Evolutionary conservation across 1,140 invertebrate species (phyloP).

Genomic region (Oncopeltus fasciatus): DNA sequence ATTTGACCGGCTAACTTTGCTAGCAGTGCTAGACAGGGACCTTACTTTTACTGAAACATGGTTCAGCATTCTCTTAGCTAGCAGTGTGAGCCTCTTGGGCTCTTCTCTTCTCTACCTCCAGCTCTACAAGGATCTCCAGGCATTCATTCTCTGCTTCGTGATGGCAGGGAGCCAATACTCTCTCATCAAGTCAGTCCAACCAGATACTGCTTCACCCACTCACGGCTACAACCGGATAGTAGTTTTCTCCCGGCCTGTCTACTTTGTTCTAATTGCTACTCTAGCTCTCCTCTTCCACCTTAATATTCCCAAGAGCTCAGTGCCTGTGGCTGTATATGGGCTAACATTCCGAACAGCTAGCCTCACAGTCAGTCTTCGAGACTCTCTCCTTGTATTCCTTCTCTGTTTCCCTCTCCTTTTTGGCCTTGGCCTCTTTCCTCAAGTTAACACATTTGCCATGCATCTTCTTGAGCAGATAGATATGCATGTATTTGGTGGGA

Average conservation of each 20-base stretch:
- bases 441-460: constrained; percentile 93
- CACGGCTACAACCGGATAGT: constrained; percentile 96
- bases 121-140: constrained; percentile 82
- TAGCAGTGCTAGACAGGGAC: constrained; percentile 88
- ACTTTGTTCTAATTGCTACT: constrained; percentile 77
- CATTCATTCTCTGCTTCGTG: constrained; percentile 91
- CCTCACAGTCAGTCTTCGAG: constrained; percentile 49
- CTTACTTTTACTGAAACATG: constrained; percentile 71
- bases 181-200: constrained; percentile 94
- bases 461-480: constrained; percentile 91
- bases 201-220: constrained; percentile 93
- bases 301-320: constrained; percentile 33
- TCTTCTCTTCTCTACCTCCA: constrained; percentile 65
- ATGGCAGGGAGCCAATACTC: constrained; percentile 96
- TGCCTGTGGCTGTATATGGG: constrained; percentile 54
- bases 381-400: constrained; percentile 64
- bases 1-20: constrained; percentile 80
- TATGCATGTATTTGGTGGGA: constrained; percentile 95
- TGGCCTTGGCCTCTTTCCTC: constrained; percentile 85
- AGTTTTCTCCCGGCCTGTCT: constrained; percentile 83
- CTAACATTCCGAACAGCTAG: constrained; percentile 52
- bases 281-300: constrained; percentile 55
- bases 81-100: constrained; percentile 74
- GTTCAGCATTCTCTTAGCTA: constrained; percentile 66
- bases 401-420: constrained; percentile 86